Conservation (phyloP, 64 coral and sea anemone genomes). For the Anthopleura sola region DNA sequence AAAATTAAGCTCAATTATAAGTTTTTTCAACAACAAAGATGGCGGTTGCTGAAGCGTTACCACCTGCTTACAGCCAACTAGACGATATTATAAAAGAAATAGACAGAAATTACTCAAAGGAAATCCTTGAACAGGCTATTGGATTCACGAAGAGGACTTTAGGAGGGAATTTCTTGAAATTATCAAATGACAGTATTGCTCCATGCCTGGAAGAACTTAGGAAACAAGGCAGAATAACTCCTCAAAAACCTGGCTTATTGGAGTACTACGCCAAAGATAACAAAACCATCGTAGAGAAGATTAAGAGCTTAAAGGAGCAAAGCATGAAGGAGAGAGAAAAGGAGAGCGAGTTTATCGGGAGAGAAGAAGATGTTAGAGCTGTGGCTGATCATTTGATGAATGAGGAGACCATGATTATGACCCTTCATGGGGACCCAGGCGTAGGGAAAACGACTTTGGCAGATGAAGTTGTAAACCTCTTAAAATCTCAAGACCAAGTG, state of each 20-base stretch:
- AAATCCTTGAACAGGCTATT: not conserved
- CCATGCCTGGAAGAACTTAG: not conserved
- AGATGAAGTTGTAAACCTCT: not conserved
- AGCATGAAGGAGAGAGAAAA: not conserved
- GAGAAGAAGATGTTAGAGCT: not conserved
- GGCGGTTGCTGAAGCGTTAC: not conserved
- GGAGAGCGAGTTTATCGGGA: not conserved
- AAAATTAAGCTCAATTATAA: not conserved
- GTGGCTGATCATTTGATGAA: not conserved
- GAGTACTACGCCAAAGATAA: not conserved
- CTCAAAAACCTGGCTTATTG: not conserved
- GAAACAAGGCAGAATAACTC: not conserved
- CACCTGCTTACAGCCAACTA: not conserved
- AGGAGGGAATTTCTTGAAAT: not conserved
- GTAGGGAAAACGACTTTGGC: not conserved
- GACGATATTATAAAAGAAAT: not conserved
- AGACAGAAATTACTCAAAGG: not conserved
- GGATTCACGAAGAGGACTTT: not conserved
- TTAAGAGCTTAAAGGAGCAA: not conserved
- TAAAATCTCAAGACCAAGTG: not conserved
- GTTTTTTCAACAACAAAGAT: not conserved
- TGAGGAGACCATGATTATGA: not conserved
- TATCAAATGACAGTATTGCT: not conserved
- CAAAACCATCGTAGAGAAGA: not conserved
- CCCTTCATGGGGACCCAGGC: not conserved